Evolutionary conservation across 2,113 vertebrate species (phyloP), one percentile per base, ranked within the genome.

Genomic region (Falco punctatus): DNA sequence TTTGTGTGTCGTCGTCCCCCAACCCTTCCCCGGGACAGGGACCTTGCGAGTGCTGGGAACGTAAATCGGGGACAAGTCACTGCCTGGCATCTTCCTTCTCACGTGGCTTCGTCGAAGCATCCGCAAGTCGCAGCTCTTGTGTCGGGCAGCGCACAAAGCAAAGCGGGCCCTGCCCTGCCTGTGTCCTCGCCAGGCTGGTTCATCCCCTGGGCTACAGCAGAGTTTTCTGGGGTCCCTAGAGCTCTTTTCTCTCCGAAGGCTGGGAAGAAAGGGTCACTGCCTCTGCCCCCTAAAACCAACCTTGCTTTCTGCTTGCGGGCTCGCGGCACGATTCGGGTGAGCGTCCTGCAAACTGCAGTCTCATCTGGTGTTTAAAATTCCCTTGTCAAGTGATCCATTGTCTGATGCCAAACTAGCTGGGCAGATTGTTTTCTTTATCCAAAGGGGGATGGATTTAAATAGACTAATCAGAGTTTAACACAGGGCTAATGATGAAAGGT

Each of bases 381-480:
- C 96, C 93, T 70, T 90, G 93, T 96, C 96, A 97, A 97, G 95
- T 97, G 96, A 96, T 96, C 94, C 93, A 89, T 97, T 96, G 96
- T 96, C 81, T 95, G 95, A 58, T 95, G 96, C 96, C 96, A 97
- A 96, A 96, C 96, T 96, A 94, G 94, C 96, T 96, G 96, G 96
- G 96, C 95, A 96, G 96, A 95, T 95, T 96, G 95, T 97, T 97
- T 97, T 94, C 95, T 96, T 96, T 97, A 94, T 96, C 96, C 95
- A 54, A 96, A 91, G 89, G 72, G 93, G 95, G 87, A 87, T 32
- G 94, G 96, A 96, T 96, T 96, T 95, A 96, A 96, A 97, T 96
- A 96, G 96, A 87, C 95, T 97, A 87, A 96, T 96, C 92, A 82
- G 94, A 95, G 84, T 96, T 95, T 93, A 96, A 96, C 95, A 93